Evolutionary conservation across 2,113 vertebrate genomes (phyloP), one percentile per base, ranked within the genome.

Genomic region (Arenaria interpres): DNA sequence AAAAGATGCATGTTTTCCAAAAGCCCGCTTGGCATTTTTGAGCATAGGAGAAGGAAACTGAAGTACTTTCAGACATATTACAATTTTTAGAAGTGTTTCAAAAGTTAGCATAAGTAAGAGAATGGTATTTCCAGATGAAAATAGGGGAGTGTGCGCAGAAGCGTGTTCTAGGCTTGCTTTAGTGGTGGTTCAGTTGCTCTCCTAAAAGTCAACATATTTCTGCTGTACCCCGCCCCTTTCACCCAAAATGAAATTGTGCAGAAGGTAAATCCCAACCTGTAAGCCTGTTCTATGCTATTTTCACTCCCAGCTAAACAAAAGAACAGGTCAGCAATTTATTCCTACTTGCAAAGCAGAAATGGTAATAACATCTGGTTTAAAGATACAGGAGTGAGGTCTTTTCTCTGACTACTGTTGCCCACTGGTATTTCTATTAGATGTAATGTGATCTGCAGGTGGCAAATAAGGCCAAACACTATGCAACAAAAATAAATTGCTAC

Each of bases 361-460:
- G 5, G 33, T 32, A 73, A 88, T 21, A 78, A 80, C 85, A 63
- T 73, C 93, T 93, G 94, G 41, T 79, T 89, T 93, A 48, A 35
- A 77, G 76, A 72, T 62, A 59, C 0, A 62, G 10, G n/a, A 63
- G 46, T 2, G 2, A 57, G n/a, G 39, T 43, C 48, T 59, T 1
- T 12, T 60, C 63, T 64, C 48, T 48, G 75, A 66, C 89, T 78
- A 5, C 78, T 23, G 41, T 43, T 89, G 68, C 60, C 56, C 56
- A 4, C 48, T 91, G 88, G 51, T 88, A 46, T 85, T 95, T 92
- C 60, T 10, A 21, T 95, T 88, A 81, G 56, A 33, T 23, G 88
- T 91, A 93, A 96, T 9, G 7, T 75, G 89, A 96, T 82, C 95
- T 77, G 56, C 90, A 89, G 88, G 94, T 96, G 88, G 81, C 80